Base-by-base conservation (phyloP, 2,797 vertebrate genomes). In the Myioborus melanocephalus region DNA sequence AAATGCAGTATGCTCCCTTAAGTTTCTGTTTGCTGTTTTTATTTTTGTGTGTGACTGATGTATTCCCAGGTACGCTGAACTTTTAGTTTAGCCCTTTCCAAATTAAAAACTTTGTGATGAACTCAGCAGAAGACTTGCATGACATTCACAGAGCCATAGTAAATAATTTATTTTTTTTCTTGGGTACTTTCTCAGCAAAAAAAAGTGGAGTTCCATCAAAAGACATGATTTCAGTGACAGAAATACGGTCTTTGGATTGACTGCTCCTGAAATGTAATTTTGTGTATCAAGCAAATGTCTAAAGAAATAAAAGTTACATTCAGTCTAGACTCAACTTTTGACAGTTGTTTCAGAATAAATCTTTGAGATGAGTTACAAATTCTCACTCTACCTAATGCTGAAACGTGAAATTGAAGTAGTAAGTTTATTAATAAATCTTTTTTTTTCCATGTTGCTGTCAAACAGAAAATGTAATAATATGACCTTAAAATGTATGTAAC, bases 241-340 rank as follows among this genome's bases (percentile, higher is more conserved):
- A 89, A 81, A 60, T 83, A 70, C 2, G 0, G 41, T 49, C 41
- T 83, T 79, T 84, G 91, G 80, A 92, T 91, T 90, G 87, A 90
- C 87, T 92, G 84, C 64, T 71, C 65, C 34, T 83, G 70, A 92
- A 92, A 78, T 78, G 57, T 43, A 79, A 26, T 94, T 94, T 75
- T 70, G 32, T 83, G 32, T 89, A 55, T 90, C 60, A 88, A 90
- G 56, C 32, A 86, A 86, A 88, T 55, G 56, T 85, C 64, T 94
- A 80, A 80, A 52, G 24, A 90, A 90, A 89, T 78, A 75, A 59
- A 93, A 89, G 55, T 83, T 93, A 50, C 27, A 8, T 91, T 91
- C 18, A 14, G 10, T 84, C n/a, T 82, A 23, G 49, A 41, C 63
- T 80, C 91, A 60, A 50, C 43, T 76, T 78, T 57, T 57, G 59